Evolutionary conservation across 2,888 invertebrate species (phyloP).

Genomic region (Escarpia spicata): DNA sequence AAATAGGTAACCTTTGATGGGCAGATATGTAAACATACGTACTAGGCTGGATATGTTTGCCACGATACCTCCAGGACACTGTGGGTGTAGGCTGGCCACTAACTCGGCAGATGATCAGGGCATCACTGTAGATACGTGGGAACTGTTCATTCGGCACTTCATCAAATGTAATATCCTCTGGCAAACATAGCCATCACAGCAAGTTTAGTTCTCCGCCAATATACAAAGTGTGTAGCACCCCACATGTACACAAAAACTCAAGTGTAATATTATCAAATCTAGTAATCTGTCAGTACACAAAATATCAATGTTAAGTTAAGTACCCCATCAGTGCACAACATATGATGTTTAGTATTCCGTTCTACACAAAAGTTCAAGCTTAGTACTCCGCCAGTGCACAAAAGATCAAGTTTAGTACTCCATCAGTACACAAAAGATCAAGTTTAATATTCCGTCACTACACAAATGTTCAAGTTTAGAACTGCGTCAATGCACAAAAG

Average conservation of each 20-base stretch:
- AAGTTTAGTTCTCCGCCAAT: not conserved
- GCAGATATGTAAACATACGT: not conserved
- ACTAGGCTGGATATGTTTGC: constrained; percentile 35
- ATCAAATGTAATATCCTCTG: constrained; percentile 48
- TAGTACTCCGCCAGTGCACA: too few relatives aligned
- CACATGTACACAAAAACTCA: not conserved
- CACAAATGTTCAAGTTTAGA: too few relatives aligned
- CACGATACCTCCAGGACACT: constrained; percentile 42
- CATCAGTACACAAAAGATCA: too few relatives aligned
- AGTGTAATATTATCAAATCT: not conserved
- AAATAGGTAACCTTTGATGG: not conserved
- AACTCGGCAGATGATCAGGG: constrained; percentile 43
- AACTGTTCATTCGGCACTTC: constrained; percentile 41
- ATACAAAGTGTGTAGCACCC: too few relatives aligned
- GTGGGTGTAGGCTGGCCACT: constrained; percentile 43
- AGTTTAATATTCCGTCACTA: too few relatives aligned
- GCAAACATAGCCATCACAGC: not conserved
- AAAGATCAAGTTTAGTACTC: too few relatives aligned
- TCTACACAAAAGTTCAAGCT: too few relatives aligned
- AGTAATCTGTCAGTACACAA: too few relatives aligned
- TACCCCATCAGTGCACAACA: too few relatives aligned
- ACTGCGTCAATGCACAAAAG: too few relatives aligned
- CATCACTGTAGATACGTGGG: constrained; percentile 38
- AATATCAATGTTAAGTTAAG: too few relatives aligned
- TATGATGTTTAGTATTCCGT: too few relatives aligned